These are phyloP conservation scores for Brachionichthys hirsutus DNA, from an alignment of 2,113 vertebrate genomes.

Conservation along the genomic window DNA sequence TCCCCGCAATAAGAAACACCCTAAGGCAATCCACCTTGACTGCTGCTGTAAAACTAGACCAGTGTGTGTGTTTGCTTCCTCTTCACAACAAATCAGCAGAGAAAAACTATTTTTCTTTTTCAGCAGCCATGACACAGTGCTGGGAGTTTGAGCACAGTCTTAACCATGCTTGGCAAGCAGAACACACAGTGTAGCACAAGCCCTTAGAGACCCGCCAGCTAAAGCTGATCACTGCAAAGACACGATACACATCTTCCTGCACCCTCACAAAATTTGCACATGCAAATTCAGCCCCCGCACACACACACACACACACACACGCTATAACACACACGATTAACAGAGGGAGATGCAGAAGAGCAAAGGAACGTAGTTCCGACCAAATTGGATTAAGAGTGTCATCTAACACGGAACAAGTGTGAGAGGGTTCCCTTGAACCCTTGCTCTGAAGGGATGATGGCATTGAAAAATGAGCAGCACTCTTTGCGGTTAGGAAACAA, in stretches of 20 bases:
- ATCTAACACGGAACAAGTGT: slow-evolving; percentile 50
- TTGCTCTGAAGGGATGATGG: slow-evolving; percentile 26
- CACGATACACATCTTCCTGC: slow-evolving; percentile 52
- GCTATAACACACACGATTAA: slow-evolving; percentile 39
- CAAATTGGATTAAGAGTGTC: slow-evolving; percentile 63
- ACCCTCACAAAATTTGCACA: slow-evolving; percentile 47
- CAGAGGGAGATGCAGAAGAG: slow-evolving; percentile 21
- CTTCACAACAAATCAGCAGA: slow-evolving; percentile 58
- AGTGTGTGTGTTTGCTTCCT: slow-evolving; percentile 33
- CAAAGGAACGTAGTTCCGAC: slow-evolving; percentile 16
- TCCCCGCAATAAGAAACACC: slow-evolving; percentile 36
- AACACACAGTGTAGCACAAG: slow-evolving; percentile 51
- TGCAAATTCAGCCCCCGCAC: slow-evolving; percentile 18
- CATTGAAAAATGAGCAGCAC: slow-evolving; percentile 56
- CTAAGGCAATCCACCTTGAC: slow-evolving; percentile 48
- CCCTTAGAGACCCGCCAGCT: slow-evolving; percentile 54
- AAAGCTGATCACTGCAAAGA: slow-evolving; percentile 66
- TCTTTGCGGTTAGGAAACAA: slow-evolving; percentile 49
- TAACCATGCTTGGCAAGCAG: slow-evolving; percentile 64
- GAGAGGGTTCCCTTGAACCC: slow-evolving; percentile 50
- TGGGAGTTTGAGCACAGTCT: slow-evolving; percentile 48
- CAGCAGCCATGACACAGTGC: slow-evolving; percentile 22
- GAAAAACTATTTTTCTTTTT: slow-evolving; percentile 51
- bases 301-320: slow-evolving; percentile 9
- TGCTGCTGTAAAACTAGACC: slow-evolving; percentile 14